Evolutionary conservation across 2,888 invertebrate genomes (phyloP), one percentile per base, ranked within the genome.

Genomic region (Crepidodera aurea): DNA sequence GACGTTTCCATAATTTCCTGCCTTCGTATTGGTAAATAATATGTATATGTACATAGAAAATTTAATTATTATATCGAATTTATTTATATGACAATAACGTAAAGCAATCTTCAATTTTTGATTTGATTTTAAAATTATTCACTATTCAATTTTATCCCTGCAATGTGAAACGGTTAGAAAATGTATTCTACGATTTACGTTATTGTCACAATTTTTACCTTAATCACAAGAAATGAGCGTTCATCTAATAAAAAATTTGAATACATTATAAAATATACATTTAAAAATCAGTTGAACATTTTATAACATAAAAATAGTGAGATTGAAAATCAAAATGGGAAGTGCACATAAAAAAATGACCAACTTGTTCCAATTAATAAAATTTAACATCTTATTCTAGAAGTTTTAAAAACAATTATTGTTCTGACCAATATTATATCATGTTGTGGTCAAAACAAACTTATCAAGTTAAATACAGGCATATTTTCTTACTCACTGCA

Each of bases 311-410:
- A 27, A 27, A 48, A 48, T 29, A 50, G 50, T 34, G 50, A 50
- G 25, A 48, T 50, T 32, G 10, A n/a, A 32, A 50, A 50, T 50
- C 7, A 55, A 60, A 51, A 58, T 48, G 39, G 63, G 54, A 59
- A 64, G 60, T 57, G 62, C 59, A 56, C 59, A 62, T 46, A 50
- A 25, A 57, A 71, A 72, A 74, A 72, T 72, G 71, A 76, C 74
- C 48, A 48, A 48, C 27, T 48, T 10, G 48, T 29, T 15, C 1
- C 22, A n/a, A 8, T 19, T 46, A 44, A 40, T n/a, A n/a, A n/a
- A n/a, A n/a, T n/a, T n/a, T n/a, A n/a, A n/a, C n/a, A n/a, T n/a
- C n/a, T n/a, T n/a, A n/a, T n/a, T n/a, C n/a, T n/a, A n/a, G n/a
- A n/a, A n/a, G n/a, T n/a, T n/a, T n/a, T n/a, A n/a, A n/a, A n/a